phyloP scores from a whole-genome alignment of 1,140 invertebrate species.

The Drosophila navojoa region DNA sequence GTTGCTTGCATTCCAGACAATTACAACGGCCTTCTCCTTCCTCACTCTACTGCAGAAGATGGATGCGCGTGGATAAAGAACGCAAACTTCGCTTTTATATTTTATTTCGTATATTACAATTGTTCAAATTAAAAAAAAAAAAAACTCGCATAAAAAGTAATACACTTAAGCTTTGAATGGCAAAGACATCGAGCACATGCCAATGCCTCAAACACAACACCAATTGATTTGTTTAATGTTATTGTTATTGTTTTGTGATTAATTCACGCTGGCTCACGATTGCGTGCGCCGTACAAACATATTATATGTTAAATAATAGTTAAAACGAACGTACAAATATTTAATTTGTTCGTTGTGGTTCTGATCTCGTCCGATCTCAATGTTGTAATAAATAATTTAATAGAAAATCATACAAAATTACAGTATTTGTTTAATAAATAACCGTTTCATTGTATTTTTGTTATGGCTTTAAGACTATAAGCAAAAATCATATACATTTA shows the following conservation, averaged over 20 bases:
- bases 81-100: conserved; percentile 2
- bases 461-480: conserved; percentile 57
- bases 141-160: conserved; percentile 33
- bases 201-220: no score
- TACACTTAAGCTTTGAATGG: conserved; percentile 42
- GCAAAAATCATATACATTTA: conserved; percentile 73
- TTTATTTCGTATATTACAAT: conserved; percentile 47
- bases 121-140: conserved; percentile 49
- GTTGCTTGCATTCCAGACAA: conserved; percentile 52
- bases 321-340: conserved; percentile 21
- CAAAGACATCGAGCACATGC: conserved; percentile 31
- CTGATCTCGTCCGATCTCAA: conserved; percentile 10
- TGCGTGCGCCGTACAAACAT: neutral
- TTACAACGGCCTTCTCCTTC: conserved; percentile 79
- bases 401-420: conserved; percentile 28
- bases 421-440: conserved; percentile 49
- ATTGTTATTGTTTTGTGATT: no score
- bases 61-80: conserved; percentile 57
- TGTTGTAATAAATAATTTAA: conserved; percentile 44
- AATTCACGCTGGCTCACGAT: no score
- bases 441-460: conserved; percentile 48
- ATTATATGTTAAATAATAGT: conserved; percentile 18
- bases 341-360: conserved; percentile 25
- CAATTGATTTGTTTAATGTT: no score
- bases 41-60: conserved; percentile 74